Evolutionary conservation across 2,113 vertebrate genomes (phyloP).

Genomic region (Synodontis membranacea): DNA sequence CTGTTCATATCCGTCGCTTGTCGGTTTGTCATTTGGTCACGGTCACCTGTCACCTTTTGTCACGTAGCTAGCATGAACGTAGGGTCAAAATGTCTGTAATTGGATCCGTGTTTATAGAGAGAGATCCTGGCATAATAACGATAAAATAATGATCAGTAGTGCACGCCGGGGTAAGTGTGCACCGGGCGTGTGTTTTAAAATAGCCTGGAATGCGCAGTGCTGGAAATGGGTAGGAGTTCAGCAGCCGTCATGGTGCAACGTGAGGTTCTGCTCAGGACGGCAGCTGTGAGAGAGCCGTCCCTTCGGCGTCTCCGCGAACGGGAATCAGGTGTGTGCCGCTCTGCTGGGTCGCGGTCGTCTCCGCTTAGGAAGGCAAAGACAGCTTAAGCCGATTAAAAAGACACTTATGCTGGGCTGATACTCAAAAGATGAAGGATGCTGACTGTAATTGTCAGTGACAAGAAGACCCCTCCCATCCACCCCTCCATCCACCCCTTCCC

Average conservation of each 20-base stretch:
- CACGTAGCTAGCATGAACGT: no score
- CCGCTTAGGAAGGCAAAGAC: background rate
- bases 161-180: conserved; percentile 43
- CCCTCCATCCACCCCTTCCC: no score
- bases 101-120: background rate
- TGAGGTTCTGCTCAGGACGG: conserved; percentile 34
- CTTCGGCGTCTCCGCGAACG: background rate
- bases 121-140: background rate
- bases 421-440: conserved; percentile 23
- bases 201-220: conserved; percentile 57
- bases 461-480: background rate
- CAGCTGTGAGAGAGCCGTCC: conserved; percentile 45
- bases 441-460: background rate
- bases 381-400: background rate
- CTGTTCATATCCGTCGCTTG: background rate
- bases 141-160: conserved; percentile 51
- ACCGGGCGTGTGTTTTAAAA: conserved; percentile 53
- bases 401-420: background rate
- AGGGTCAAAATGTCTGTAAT: background rate
- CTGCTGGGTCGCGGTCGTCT: background rate
- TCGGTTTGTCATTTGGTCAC: no score
- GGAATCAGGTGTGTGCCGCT: conserved; percentile 2
- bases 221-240: conserved; percentile 56
- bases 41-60: background rate
- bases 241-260: conserved; percentile 28